phyloP scores from a whole-genome alignment of 2,797 vertebrate genomes.

The Balearica regulorum region DNA sequence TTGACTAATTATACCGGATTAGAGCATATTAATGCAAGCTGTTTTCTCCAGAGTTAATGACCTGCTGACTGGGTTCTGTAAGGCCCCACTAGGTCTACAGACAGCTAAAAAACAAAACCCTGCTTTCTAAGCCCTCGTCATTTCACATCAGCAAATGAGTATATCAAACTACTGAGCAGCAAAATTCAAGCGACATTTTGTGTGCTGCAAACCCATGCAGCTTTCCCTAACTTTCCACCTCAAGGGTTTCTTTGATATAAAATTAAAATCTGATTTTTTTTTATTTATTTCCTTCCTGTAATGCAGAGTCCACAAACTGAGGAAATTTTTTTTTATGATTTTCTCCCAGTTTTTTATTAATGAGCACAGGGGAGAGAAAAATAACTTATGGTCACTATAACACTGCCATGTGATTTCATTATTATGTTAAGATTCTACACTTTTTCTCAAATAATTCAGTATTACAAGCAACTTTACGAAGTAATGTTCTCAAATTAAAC shows the following conservation, averaged over 20 bases:
- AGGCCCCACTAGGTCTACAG: constrained; percentile 78
- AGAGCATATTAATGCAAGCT: constrained; percentile 99
- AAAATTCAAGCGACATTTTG: constrained; percentile 80
- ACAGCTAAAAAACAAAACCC: constrained; percentile 81
- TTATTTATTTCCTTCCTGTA: constrained; percentile 33
- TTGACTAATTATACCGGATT: constrained; percentile 99
- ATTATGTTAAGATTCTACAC: neutral
- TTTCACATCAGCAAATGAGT: constrained; percentile 86
- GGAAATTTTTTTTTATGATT: neutral
- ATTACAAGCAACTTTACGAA: neutral
- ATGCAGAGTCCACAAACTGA: constrained; percentile 22
- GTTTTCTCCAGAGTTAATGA: constrained; percentile 96
- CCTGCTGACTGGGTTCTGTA: constrained; percentile 86
- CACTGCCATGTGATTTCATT: neutral
- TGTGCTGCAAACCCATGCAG: constrained; percentile 72
- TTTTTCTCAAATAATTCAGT: neutral
- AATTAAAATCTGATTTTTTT: constrained; percentile 73
- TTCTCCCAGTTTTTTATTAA: neutral
- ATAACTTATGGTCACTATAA: neutral
- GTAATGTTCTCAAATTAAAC: neutral
- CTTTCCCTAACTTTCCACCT: constrained; percentile 76
- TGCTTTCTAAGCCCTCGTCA: constrained; percentile 82
- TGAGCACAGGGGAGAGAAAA: neutral
- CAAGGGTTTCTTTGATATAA: constrained; percentile 82
- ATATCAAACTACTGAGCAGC: constrained; percentile 81